Conservation (phyloP, 2,888 invertebrate genomes). For the Pterostichus madidus region DNA sequence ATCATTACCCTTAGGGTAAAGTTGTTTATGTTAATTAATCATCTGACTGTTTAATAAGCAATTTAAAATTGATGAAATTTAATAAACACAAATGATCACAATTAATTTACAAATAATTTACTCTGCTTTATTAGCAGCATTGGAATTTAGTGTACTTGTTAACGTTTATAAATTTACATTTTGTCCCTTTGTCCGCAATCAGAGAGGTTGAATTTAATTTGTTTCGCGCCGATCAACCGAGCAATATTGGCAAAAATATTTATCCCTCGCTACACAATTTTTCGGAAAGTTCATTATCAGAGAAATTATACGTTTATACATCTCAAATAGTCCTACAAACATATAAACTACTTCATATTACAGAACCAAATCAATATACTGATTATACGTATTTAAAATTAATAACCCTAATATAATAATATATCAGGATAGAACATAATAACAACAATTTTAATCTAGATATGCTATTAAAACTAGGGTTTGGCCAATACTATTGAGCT, state of each 20-base stretch:
- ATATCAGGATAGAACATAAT: too few species aligned
- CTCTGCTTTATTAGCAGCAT: conserved; percentile 29
- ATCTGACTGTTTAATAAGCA: conserved; percentile 53
- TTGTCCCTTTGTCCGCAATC: conserved; percentile 38
- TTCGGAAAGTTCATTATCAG: conserved; percentile 24
- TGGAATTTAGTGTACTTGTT: conserved; percentile 42
- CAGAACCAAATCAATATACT: neutral
- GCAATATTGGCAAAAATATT: conserved; percentile 44
- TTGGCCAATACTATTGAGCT: too few species aligned
- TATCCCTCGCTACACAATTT: conserved; percentile 10
- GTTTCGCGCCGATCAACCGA: conserved; percentile 35
- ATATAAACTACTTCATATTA: neutral
- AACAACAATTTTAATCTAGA: too few species aligned
- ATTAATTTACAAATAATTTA: conserved; percentile 55
- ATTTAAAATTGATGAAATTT: conserved; percentile 54
- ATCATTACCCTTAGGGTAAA: neutral
- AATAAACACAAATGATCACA: conserved; percentile 49
- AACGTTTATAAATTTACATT: conserved; percentile 48
- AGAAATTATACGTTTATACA: neutral
- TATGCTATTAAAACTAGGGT: too few species aligned
- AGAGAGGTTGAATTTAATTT: conserved; percentile 36
- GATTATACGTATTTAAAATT: neutral
- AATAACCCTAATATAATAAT: neutral
- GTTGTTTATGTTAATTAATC: conserved; percentile 54
- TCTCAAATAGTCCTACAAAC: neutral